A percentile compares a stretch with the other conserved stretches of the same genome.
These are phyloP conservation scores for Dastarcus helophoroides DNA, from an alignment of 2,888 invertebrate species.

Conservation along the genomic window DNA sequence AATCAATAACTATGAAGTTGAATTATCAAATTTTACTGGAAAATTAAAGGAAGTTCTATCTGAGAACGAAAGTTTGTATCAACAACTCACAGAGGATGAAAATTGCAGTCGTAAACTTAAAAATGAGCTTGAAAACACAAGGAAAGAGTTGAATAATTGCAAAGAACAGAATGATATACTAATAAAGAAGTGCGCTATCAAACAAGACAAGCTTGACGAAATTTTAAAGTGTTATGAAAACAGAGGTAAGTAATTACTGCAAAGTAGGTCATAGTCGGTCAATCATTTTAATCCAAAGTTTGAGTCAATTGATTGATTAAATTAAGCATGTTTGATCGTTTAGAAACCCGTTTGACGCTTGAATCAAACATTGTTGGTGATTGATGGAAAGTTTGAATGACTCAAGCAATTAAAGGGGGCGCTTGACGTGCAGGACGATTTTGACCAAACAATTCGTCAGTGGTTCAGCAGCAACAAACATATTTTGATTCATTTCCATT, in stretches of 20 bases:
- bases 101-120: constrained; percentile 36
- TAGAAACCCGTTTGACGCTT: constrained; percentile 9
- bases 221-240: constrained; percentile 62
- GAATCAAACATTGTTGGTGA: constrained; percentile 8
- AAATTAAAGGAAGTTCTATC: constrained; percentile 56
- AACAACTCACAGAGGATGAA: constrained; percentile 40
- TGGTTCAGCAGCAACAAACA: not conserved
- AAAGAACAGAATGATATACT: constrained; percentile 37
- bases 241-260: constrained; percentile 50
- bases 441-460: constrained; percentile 1
- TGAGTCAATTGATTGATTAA: constrained; percentile 1
- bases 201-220: constrained; percentile 62
- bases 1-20: constrained; percentile 56
- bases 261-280: not conserved
- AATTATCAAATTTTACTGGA: constrained; percentile 59
- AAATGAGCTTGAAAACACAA: constrained; percentile 35
- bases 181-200: constrained; percentile 53
- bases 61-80: constrained; percentile 56
- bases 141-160: constrained; percentile 31
- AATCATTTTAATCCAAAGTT: constrained; percentile 1
- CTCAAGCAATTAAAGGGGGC: constrained; percentile 7
- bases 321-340: constrained; percentile 8
- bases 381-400: constrained; percentile 10
- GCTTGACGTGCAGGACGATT: constrained; percentile 5
- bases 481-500: too few species aligned